Evolutionary conservation across 1,140 invertebrate genomes (phyloP).

Genomic region (Caenorhabditis inopinata): DNA sequence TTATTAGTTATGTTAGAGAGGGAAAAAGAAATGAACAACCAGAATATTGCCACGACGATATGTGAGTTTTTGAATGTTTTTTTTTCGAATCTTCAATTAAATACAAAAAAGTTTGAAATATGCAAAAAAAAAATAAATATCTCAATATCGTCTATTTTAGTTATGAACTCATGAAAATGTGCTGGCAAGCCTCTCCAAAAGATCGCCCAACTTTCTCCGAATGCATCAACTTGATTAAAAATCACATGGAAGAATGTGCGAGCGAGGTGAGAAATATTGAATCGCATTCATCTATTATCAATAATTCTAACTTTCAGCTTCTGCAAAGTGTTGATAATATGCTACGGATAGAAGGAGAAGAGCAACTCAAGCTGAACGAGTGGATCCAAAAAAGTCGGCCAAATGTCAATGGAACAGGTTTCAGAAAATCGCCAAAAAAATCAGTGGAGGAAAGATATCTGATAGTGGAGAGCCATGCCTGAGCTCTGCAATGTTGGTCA

Average conservation of each 20-base stretch:
- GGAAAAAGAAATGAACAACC: conserved; percentile 28
- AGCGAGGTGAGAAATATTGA: not conserved
- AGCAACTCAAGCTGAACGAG: not conserved
- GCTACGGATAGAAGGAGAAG: not conserved
- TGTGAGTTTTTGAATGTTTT: conserved; percentile 9
- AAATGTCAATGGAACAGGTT: not conserved
- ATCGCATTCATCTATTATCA: not conserved
- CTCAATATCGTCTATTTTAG: too few relatives aligned
- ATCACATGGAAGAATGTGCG: not conserved
- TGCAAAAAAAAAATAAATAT: too few relatives aligned
- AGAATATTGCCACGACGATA: conserved; percentile 42
- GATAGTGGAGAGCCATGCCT: not conserved
- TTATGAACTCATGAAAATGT: conserved; percentile 27
- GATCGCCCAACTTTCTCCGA: conserved; percentile 21
- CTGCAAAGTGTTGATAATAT: not conserved
- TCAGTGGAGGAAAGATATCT: not conserved
- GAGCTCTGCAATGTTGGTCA: not conserved
- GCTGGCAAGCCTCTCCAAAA: conserved; percentile 1
- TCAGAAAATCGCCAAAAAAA: not conserved
- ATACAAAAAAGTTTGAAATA: too few relatives aligned
- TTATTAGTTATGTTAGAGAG: not conserved
- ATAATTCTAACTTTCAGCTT: not conserved
- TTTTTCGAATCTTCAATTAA: too few relatives aligned
- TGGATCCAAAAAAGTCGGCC: not conserved
- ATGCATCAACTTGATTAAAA: conserved; percentile 14